phyloP scores from a whole-genome alignment of 2,113 vertebrate genomes.

The Noturus placidus region DNA sequence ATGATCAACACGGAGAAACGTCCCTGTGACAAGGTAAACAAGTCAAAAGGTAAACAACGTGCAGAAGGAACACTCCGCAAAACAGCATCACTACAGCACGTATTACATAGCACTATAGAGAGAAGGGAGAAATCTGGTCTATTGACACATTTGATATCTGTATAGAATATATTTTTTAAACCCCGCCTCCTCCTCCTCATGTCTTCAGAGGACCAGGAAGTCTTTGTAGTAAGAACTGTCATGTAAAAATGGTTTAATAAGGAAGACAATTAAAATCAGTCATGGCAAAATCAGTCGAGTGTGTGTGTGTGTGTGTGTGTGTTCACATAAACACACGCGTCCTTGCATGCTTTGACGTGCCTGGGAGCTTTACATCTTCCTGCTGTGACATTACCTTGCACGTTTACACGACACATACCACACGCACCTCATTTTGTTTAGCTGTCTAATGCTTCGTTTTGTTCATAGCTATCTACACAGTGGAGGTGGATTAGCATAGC shows the following conservation, averaged over 20 bases:
- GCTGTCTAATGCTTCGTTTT: background rate
- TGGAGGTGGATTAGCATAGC: background rate
- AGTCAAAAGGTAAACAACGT: background rate
- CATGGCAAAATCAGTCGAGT: too few species aligned
- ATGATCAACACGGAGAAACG: background rate
- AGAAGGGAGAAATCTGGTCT: background rate
- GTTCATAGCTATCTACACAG: background rate
- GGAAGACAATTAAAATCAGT: too few species aligned
- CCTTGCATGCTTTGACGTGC: background rate
- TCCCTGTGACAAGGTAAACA: background rate
- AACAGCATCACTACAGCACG: too few species aligned
- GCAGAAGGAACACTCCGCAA: background rate
- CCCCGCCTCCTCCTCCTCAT: background rate
- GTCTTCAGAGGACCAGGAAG: background rate
- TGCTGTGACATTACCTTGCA: background rate
- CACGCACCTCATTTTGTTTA: background rate
- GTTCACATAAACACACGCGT: background rate
- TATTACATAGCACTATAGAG: background rate
- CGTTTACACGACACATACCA: background rate
- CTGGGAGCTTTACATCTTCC: background rate
- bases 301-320: background rate
- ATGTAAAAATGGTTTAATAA: background rate
- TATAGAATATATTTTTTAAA: background rate
- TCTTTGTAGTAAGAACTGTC: background rate
- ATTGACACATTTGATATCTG: background rate